Percentiles rank a stretch among this genome's conserved stretches.
These are phyloP conservation scores for Bombylius discolor DNA, from an alignment of 2,888 invertebrate genomes.

Conservation along the genomic window DNA sequence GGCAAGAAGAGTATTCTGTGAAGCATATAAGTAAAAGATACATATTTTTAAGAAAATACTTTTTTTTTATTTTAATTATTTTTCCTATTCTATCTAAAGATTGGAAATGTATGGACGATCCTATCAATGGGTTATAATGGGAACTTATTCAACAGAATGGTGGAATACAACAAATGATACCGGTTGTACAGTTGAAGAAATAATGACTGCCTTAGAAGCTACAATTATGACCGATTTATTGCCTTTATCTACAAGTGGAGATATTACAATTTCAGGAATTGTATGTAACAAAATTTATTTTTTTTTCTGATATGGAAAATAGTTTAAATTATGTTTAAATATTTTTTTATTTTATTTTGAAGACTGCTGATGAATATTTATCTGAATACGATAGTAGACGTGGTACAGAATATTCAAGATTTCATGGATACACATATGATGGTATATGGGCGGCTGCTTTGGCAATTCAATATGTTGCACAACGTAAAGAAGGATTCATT, in stretches of 20 bases:
- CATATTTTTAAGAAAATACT: not conserved
- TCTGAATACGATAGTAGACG: conserved; percentile 70
- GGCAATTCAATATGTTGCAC: conserved; percentile 83
- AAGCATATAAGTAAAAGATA: conserved; percentile 55
- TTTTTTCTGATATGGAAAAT: not conserved
- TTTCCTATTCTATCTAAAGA: conserved; percentile 32
- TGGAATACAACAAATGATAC: conserved; percentile 49
- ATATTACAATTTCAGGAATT: conserved; percentile 78
- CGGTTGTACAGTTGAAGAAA: conserved; percentile 58
- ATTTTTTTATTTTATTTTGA: conserved; percentile 20
- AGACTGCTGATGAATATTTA: conserved; percentile 85
- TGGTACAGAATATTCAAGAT: conserved; percentile 76
- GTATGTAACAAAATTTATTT: conserved; percentile 37
- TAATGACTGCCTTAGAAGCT: conserved; percentile 70
- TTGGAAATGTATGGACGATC: conserved; percentile 80
- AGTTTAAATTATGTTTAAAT: too few relatives aligned
- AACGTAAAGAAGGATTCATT: conserved; percentile 64
- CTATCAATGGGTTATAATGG: conserved; percentile 91
- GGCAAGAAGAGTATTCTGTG: conserved; percentile 81
- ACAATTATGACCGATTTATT: conserved; percentile 79
- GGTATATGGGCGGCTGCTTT: conserved; percentile 95
- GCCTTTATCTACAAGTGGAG: conserved; percentile 74
- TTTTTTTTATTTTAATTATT: not conserved
- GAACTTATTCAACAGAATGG: conserved; percentile 65
- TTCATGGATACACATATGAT: conserved; percentile 97